Conservation (phyloP, 2,797 vertebrate genomes). For the Okamejei kenojei region DNA sequence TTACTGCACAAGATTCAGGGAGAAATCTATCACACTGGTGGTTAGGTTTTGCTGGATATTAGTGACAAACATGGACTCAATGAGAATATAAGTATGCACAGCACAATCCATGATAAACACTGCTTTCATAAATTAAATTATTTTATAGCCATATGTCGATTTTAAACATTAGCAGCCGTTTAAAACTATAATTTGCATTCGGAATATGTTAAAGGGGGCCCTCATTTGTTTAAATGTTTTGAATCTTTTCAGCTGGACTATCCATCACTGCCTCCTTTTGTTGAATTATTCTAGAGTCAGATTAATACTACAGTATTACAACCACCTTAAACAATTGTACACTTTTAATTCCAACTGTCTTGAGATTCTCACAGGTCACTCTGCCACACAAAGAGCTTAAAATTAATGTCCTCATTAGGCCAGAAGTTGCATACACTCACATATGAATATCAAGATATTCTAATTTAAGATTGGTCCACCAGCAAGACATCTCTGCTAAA, state of each 20-base stretch:
- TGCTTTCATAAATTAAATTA: background rate
- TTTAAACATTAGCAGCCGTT: background rate
- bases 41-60: background rate
- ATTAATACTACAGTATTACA: background rate
- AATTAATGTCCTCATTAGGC: background rate
- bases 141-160: background rate
- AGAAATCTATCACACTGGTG: background rate
- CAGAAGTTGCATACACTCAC: background rate
- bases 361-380: background rate
- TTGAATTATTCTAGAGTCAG: background rate
- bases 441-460: background rate
- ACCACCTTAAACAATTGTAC: too few species aligned
- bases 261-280: background rate
- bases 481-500: background rate
- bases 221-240: background rate
- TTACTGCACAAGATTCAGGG: background rate
- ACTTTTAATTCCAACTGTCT: background rate
- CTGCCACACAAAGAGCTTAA: background rate
- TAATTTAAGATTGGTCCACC: background rate
- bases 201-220: background rate
- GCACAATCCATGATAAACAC: background rate
- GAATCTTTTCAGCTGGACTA: background rate
- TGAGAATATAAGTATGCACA: background rate
- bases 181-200: background rate
- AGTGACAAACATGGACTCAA: background rate